A percentile compares a stretch with the other conserved stretches of the same genome.
Conservation (phyloP, 2,888 invertebrate genomes). For the Ophion costatus region DNA sequence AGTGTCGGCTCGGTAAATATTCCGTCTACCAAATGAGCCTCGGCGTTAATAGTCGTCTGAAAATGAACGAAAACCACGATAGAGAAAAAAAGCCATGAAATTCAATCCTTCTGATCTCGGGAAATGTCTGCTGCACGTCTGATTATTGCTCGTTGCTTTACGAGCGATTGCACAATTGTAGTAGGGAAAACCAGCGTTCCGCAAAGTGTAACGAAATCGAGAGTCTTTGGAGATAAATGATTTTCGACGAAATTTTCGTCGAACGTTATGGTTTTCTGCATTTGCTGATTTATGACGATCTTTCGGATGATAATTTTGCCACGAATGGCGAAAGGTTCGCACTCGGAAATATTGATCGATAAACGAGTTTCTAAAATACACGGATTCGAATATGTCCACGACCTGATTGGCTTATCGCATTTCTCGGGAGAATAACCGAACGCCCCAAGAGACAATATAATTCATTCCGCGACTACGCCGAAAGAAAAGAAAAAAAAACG, state of each 20-base stretch:
- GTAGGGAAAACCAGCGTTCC: neutral
- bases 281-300: slow-evolving; percentile 12
- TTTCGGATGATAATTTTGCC: slow-evolving; percentile 25
- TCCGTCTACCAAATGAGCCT: slow-evolving; percentile 91
- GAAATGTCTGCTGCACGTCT: no score
- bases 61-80: neutral
- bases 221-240: neutral
- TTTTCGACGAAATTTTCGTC: neutral
- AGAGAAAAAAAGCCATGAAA: neutral
- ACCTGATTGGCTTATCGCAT: slow-evolving; percentile 34
- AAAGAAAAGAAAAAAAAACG: slow-evolving; percentile 19
- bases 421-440: slow-evolving; percentile 41
- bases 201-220: neutral
- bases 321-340: slow-evolving; percentile 45
- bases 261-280: neutral
- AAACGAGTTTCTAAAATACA: slow-evolving; percentile 46
- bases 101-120: neutral
- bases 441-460: slow-evolving; percentile 34
- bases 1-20: slow-evolving; percentile 92
- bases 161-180: neutral
- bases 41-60: slow-evolving; percentile 49
- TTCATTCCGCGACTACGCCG: slow-evolving; percentile 14
- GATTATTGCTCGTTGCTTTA: no score
- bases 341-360: slow-evolving; percentile 42
- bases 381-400: slow-evolving; percentile 32